Evolutionary conservation across 2,797 vertebrate genomes (phyloP).

Genomic region (Pipistrellus nathusii): DNA sequence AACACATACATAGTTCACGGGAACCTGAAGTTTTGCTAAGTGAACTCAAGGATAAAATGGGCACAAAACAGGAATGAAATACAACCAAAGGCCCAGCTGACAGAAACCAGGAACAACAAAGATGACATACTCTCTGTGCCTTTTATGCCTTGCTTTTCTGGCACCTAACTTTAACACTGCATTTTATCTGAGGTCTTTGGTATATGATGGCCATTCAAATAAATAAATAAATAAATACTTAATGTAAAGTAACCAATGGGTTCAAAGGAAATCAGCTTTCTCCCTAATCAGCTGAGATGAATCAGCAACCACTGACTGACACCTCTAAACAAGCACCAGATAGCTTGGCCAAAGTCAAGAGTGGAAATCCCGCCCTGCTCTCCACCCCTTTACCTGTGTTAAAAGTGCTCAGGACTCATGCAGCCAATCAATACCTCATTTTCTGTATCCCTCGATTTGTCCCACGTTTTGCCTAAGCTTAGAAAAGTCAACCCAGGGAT

Average conservation of each 20-base stretch:
- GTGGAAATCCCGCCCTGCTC: not conserved
- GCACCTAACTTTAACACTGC: not conserved
- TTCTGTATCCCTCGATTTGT: no score
- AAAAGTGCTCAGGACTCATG: not conserved
- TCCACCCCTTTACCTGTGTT: not conserved
- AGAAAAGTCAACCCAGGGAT: not conserved
- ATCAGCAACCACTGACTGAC: not conserved
- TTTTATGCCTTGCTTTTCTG: not conserved
- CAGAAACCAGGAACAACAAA: not conserved
- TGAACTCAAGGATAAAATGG: not conserved
- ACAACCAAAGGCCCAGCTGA: not conserved
- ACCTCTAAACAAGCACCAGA: not conserved
- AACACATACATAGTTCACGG: not conserved
- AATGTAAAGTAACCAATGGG: not conserved
- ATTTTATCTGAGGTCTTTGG: not conserved
- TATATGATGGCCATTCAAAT: not conserved
- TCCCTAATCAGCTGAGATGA: not conserved
- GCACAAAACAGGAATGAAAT: conserved; percentile 5
- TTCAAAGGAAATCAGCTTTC: not conserved
- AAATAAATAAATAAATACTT: not conserved
- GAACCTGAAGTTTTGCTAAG: not conserved
- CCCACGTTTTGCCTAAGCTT: not conserved
- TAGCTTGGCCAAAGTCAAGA: not conserved
- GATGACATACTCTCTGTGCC: not conserved
- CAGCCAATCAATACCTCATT: not conserved